Conservation (phyloP, 2,888 invertebrate genomes). For the Spisula subtruncata region DNA sequence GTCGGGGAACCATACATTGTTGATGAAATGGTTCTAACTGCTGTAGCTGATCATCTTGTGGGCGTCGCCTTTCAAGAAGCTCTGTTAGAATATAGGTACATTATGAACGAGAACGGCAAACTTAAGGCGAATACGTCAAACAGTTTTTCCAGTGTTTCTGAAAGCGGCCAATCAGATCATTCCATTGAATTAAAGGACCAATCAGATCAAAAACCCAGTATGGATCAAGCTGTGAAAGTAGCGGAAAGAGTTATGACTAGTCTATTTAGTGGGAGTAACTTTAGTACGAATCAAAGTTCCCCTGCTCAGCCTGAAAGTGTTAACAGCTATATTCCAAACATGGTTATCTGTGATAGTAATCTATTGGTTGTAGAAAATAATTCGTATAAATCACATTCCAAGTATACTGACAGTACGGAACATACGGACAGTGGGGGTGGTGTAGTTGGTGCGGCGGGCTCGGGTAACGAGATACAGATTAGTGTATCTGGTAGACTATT, state of each 20-base stretch:
- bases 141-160: constrained; percentile 51
- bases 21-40: constrained; percentile 54
- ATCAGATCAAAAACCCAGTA: constrained; percentile 43
- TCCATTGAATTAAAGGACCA: constrained; percentile 67
- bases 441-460: neutral
- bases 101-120: constrained; percentile 24
- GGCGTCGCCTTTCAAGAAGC: constrained; percentile 66
- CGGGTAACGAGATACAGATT: constrained; percentile 42
- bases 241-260: constrained; percentile 58
- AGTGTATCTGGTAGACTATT: constrained; percentile 61
- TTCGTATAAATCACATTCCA: constrained; percentile 50
- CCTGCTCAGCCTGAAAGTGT: neutral
- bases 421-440: constrained; percentile 24
- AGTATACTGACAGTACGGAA: neutral
- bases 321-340: constrained; percentile 39
- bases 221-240: constrained; percentile 51
- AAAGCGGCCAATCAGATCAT: constrained; percentile 67
- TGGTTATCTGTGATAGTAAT: constrained; percentile 56
- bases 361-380: constrained; percentile 40
- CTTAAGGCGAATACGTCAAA: neutral
- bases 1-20: neutral
- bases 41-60: constrained; percentile 63
- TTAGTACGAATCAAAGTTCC: neutral
- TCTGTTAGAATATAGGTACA: constrained; percentile 61
- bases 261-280: constrained; percentile 53